Conservation (phyloP, 2,797 vertebrate species). For the Scleropages formosus region DNA sequence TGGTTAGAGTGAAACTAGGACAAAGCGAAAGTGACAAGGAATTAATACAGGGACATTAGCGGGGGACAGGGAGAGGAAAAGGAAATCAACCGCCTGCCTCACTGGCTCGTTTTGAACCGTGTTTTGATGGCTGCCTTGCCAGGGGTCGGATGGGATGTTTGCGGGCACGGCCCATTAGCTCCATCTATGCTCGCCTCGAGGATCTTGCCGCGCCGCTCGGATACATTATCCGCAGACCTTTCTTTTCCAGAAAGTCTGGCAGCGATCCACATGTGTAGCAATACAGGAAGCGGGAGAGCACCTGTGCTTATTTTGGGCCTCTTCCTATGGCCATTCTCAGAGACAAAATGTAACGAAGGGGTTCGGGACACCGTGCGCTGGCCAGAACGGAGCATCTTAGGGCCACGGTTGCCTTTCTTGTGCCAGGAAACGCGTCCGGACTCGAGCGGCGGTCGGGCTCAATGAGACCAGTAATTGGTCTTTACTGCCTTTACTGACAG, state of each 20-base stretch:
- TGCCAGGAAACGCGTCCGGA: constrained; percentile 19
- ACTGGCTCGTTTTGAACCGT: background rate
- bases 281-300: background rate
- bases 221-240: too few species aligned
- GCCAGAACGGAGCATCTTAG: background rate
- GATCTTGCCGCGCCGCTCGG: background rate
- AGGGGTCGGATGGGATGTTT: background rate
- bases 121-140: background rate
- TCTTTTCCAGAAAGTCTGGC: too few species aligned
- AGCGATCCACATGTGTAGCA: too few species aligned
- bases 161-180: background rate
- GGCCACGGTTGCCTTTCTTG: background rate
- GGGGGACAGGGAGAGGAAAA: background rate
- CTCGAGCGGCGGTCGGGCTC: constrained; percentile 14
- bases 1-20: constrained; percentile 31
- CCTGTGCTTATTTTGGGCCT: background rate
- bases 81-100: background rate
- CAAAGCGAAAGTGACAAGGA: constrained; percentile 21
- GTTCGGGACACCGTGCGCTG: background rate
- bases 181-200: background rate
- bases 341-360: too few species aligned
- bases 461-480: background rate
- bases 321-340: too few species aligned
- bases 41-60: background rate
- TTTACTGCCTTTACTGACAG: too few species aligned